Evolutionary conservation across 2,888 invertebrate genomes (phyloP), one percentile per base, ranked within the genome.

Genomic region (Maniola hyperantus): DNA sequence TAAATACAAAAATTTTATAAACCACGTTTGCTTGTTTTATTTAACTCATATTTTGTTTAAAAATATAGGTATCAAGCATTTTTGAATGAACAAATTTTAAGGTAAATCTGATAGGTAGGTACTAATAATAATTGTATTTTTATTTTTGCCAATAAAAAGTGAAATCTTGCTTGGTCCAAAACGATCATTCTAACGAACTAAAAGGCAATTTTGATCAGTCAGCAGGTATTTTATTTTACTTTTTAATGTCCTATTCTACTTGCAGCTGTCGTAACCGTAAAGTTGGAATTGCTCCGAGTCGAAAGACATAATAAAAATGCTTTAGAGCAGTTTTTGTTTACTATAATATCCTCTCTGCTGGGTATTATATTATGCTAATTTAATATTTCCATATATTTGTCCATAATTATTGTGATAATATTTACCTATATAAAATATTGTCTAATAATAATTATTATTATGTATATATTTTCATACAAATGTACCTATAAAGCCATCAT

Each of bases 1-100:
- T 87, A 80, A 84, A 83, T 88, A 88, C 88, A 89, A 87, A 89
- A 88, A 89, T 91, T 91, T 91, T 91, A 91, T 90, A 88, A 91
- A 90, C 89, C 90, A n/a, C 82, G 71, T 76, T 72, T 26, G 10
- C 36, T 42, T 15, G 6, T 65, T 69, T 68, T 68, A 69, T 69
- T 69, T 69, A 1, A n/a, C 42, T 0, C 13, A 13, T 48, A 11
- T 39, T 39, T 51, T 51, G 7, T 50, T 13, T 13, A 20, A 26
- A 51, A 5, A 26, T 18, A 8, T 18, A 18, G 18, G 48, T 18
- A 20, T 18, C 20, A 50, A 46, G 5, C 13, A 46, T 13, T 1
- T 46, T n/a, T 15, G 13, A 15, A 4, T 44, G 5, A 11, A n/a
- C 13, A 26, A 26, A 26, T 26, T 26, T 26, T 26, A 26, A 26